Conservation (phyloP, 2,888 invertebrate genomes). For the Tenthredo mesomela region DNA sequence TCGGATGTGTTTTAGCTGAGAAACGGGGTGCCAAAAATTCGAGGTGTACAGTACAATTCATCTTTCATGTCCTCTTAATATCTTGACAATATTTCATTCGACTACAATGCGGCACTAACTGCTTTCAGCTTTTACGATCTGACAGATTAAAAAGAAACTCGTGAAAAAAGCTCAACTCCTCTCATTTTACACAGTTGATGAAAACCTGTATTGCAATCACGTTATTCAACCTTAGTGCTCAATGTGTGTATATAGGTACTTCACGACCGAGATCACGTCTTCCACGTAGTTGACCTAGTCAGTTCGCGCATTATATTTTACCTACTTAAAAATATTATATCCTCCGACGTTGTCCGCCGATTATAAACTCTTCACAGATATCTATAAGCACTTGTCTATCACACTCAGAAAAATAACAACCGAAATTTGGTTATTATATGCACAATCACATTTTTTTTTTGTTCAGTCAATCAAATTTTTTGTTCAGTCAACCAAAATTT, state of each 20-base stretch:
- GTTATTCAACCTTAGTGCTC: conserved; percentile 31
- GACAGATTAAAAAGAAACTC: background rate
- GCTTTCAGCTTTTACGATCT: conserved; percentile 1
- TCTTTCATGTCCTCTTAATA: too few species aligned
- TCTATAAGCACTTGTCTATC: background rate
- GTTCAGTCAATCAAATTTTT: too few species aligned
- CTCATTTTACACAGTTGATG: conserved; percentile 18
- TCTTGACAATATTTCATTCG: conserved; percentile 6
- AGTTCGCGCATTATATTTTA: conserved; percentile 23
- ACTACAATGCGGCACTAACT: conserved; percentile 21
- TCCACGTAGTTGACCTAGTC: conserved; percentile 46
- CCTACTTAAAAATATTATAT: conserved; percentile 23
- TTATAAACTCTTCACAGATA: background rate
- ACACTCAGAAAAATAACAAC: too few species aligned
- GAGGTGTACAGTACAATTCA: too few species aligned
- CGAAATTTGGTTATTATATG: too few species aligned
- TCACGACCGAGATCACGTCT: conserved; percentile 32
- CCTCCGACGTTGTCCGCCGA: background rate
- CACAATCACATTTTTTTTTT: too few species aligned
- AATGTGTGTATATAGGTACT: background rate
- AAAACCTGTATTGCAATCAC: conserved; percentile 44
- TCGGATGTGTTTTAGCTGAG: too few species aligned
- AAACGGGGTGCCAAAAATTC: too few species aligned
- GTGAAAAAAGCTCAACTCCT: conserved; percentile 18
- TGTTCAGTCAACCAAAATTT: too few species aligned